Percentiles rank a stretch among this genome's conserved stretches.
These are phyloP conservation scores for Huso huso DNA, from an alignment of 2,797 vertebrate genomes.

Conservation along the genomic window DNA sequence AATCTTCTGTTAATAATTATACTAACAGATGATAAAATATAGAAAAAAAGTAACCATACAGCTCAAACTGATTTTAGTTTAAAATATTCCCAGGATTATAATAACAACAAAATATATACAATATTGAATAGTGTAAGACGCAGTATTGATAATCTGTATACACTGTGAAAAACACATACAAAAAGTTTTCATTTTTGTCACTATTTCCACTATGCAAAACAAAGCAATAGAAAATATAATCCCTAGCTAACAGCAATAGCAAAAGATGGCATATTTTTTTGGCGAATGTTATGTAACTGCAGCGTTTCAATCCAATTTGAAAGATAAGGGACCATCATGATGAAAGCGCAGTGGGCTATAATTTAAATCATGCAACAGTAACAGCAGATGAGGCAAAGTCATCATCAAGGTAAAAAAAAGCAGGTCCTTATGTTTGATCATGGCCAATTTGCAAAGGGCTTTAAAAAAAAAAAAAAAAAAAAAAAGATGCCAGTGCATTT, in stretches of 20 bases:
- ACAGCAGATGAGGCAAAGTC: slow-evolving; percentile 25
- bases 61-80: no score
- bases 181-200: no score
- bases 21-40: no score
- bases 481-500: slow-evolving; percentile 15
- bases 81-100: no score
- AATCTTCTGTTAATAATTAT: no score
- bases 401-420: slow-evolving; percentile 19
- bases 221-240: slow-evolving; percentile 11
- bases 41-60: no score
- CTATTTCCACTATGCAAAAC: not conserved
- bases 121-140: no score
- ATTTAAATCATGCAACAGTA: slow-evolving; percentile 33
- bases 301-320: slow-evolving; percentile 37
- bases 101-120: no score
- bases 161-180: no score
- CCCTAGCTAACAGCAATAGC: slow-evolving; percentile 8
- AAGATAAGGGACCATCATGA: slow-evolving; percentile 26
- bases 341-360: slow-evolving; percentile 30
- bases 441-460: slow-evolving; percentile 22
- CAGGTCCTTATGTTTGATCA: slow-evolving; percentile 28
- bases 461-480: slow-evolving; percentile 4
- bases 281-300: slow-evolving; percentile 26
- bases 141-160: no score
- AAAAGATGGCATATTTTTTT: slow-evolving; percentile 17